These are phyloP conservation scores for Formicarius rufipectus DNA, from an alignment of 2,113 vertebrate species.

Conservation along the genomic window DNA sequence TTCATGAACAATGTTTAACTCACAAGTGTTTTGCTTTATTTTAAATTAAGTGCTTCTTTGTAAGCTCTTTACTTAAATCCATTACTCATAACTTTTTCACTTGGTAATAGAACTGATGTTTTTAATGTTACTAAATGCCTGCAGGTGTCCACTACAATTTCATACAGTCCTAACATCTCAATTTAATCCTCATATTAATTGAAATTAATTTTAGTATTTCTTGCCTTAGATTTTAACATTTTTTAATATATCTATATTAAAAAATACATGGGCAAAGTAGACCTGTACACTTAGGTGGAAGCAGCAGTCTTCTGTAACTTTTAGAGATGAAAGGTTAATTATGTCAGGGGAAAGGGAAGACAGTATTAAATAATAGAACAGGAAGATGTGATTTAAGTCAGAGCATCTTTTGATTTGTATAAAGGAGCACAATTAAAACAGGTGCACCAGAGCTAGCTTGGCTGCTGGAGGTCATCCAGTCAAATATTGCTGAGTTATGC, in stretches of 20 bases:
- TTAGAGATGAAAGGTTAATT: slow-evolving; percentile 22
- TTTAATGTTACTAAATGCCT: not conserved
- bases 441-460: not conserved
- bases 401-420: not conserved
- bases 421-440: not conserved
- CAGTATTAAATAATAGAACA: slow-evolving; percentile 21
- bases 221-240: not conserved
- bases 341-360: not conserved
- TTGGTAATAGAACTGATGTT: not conserved
- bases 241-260: not conserved
- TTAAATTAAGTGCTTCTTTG: slow-evolving; percentile 50
- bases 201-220: not conserved
- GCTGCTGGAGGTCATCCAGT: not conserved
- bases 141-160: not conserved
- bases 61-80: not conserved
- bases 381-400: not conserved
- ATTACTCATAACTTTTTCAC: not conserved
- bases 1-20: slow-evolving; percentile 62
- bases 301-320: not conserved
- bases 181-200: not conserved
- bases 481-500: slow-evolving; percentile 22
- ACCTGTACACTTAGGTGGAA: not conserved
- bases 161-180: not conserved
- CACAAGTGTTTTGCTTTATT: slow-evolving; percentile 54
- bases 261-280: not conserved